Conservation (phyloP, 2,888 invertebrate species). For the Cataglyphis livida region DNA sequence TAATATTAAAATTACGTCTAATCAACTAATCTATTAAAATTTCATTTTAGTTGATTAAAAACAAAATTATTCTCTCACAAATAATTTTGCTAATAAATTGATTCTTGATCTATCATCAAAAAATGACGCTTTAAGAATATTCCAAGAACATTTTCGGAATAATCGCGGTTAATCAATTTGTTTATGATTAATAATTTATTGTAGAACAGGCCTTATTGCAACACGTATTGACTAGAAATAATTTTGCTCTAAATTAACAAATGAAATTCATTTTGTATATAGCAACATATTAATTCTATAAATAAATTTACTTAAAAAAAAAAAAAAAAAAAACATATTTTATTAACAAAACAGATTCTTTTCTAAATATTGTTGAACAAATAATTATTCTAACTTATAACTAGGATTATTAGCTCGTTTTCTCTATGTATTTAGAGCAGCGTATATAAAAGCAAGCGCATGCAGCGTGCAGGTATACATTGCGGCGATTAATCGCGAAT, state of each 20-base stretch:
- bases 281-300: not conserved
- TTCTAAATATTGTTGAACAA: not conserved
- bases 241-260: not conserved
- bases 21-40: not conserved
- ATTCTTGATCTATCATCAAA: not conserved
- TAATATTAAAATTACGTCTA: no score
- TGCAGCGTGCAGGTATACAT: not conserved
- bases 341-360: not conserved
- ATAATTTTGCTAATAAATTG: not conserved
- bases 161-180: no score
- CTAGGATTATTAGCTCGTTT: not conserved
- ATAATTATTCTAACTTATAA: not conserved
- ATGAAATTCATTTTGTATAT: not conserved
- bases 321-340: not conserved
- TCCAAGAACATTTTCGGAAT: no score
- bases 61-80: not conserved
- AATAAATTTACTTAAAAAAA: not conserved
- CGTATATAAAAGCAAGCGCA: not conserved
- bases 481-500: slow-evolving; percentile 13
- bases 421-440: not conserved
- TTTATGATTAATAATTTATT: no score
- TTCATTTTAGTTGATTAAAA: not conserved
- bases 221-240: not conserved
- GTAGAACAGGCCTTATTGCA: no score
- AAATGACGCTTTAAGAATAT: not conserved